Evolutionary conservation across 1,140 invertebrate genomes (phyloP).

Genomic region (Acromyrmex echinatior): DNA sequence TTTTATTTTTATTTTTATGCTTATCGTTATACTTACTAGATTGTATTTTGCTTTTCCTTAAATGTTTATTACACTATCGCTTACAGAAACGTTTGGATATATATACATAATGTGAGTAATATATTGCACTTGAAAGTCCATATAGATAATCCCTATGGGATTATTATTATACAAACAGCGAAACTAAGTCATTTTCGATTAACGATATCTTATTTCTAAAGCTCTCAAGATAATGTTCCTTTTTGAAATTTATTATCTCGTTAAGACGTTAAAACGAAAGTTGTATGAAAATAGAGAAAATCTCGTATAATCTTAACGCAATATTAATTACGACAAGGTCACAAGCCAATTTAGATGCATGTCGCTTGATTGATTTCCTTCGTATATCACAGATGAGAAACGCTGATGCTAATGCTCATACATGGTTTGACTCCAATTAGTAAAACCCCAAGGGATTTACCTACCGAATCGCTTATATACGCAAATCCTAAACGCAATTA

Average conservation of each 20-base stretch:
- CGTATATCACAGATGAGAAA: neutral
- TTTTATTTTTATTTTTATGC: neutral
- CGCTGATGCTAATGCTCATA: conserved; percentile 7
- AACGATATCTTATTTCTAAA: neutral
- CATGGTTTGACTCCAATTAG: conserved; percentile 44
- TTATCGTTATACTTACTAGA: neutral
- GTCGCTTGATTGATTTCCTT: conserved; percentile 15
- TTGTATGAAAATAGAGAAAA: neutral
- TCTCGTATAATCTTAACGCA: neutral
- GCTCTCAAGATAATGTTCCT: neutral
- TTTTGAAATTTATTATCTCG: neutral
- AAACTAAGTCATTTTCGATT: neutral
- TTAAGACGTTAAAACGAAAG: no score
- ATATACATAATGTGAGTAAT: neutral
- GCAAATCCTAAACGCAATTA: conserved; percentile 44
- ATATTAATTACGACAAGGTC: neutral
- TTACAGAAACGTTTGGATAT: neutral
- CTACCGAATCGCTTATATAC: conserved; percentile 10
- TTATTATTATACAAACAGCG: neutral
- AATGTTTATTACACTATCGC: neutral
- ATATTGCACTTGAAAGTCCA: neutral
- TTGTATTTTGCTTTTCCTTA: neutral
- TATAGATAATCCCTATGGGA: neutral
- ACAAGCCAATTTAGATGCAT: neutral
- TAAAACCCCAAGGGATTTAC: conserved; percentile 11